Percentiles rank a stretch among this genome's conserved stretches.
phyloP scores from a whole-genome alignment of 37 sponge, comb jelly and placozoan species.

The Mnemiopsis leidyi region DNA sequence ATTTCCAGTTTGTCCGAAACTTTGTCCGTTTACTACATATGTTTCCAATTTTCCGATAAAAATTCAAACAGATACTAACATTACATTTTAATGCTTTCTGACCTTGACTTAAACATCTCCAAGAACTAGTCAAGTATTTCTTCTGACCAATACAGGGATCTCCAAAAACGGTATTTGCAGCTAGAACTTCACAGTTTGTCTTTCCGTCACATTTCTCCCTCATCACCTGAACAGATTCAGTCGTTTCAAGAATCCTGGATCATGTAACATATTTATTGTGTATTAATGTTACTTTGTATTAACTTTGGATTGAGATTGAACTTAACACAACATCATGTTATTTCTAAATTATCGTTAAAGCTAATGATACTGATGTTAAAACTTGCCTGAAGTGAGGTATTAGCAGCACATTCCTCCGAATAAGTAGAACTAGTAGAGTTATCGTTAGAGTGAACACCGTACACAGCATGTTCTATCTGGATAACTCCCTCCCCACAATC shows the following conservation, averaged over 20 bases:
- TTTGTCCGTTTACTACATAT: too few species aligned
- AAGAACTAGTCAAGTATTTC: not conserved
- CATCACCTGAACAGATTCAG: not conserved
- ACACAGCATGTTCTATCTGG: not conserved
- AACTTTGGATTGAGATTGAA: too few species aligned
- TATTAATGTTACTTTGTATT: too few species aligned
- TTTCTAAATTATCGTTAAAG: too few species aligned
- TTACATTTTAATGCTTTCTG: too few species aligned
- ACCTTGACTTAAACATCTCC: not conserved
- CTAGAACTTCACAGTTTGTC: not conserved
- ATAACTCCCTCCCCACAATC: not conserved
- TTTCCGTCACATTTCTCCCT: not conserved
- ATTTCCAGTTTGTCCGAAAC: too few species aligned
- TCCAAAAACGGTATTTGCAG: not conserved
- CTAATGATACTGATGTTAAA: too few species aligned
- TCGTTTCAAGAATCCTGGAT: too few species aligned
- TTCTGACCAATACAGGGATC: not conserved
- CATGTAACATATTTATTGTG: too few species aligned
- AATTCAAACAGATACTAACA: too few species aligned
- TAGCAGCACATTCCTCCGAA: not conserved
- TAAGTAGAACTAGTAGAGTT: not conserved
- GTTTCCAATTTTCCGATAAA: too few species aligned
- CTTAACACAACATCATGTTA: too few species aligned
- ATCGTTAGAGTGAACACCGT: not conserved
- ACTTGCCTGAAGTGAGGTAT: constrained; percentile 11